Evolutionary conservation across 2,888 invertebrate genomes (phyloP).

Genomic region (Pseudanteris insignis): DNA sequence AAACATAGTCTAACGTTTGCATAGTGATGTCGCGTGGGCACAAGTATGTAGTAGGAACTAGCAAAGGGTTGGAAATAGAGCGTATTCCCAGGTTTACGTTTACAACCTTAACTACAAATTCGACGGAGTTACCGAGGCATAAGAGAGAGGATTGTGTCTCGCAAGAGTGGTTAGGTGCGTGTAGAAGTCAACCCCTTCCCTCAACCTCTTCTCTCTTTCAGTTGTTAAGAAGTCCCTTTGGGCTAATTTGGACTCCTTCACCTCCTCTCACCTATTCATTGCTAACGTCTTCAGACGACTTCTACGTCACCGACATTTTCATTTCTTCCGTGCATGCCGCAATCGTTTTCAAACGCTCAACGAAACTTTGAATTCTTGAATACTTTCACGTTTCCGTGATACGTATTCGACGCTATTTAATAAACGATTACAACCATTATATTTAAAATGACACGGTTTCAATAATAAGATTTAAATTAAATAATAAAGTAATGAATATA

Average conservation of each 20-base stretch:
- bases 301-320: slow-evolving; percentile 20
- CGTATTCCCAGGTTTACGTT: slow-evolving; percentile 66
- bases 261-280: slow-evolving; percentile 40
- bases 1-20: slow-evolving; percentile 54
- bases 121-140: slow-evolving; percentile 65
- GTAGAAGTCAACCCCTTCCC: slow-evolving; percentile 54
- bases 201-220: slow-evolving; percentile 53
- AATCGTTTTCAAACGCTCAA: slow-evolving; percentile 7
- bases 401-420: background rate
- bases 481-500: too few relatives aligned
- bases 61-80: slow-evolving; percentile 38
- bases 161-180: slow-evolving; percentile 62
- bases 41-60: slow-evolving; percentile 15
- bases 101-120: slow-evolving; percentile 66
- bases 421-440: too few relatives aligned
- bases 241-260: slow-evolving; percentile 57
- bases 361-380: slow-evolving; percentile 25
- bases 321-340: slow-evolving; percentile 36
- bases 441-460: too few relatives aligned
- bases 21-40: slow-evolving; percentile 43
- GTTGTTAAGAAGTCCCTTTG: slow-evolving; percentile 66
- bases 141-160: slow-evolving; percentile 63
- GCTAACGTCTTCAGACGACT: slow-evolving; percentile 39
- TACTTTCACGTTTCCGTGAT: background rate
- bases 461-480: too few relatives aligned